phyloP scores from a whole-genome alignment of 2,797 vertebrate species.

The Trichosurus vulpecula region DNA sequence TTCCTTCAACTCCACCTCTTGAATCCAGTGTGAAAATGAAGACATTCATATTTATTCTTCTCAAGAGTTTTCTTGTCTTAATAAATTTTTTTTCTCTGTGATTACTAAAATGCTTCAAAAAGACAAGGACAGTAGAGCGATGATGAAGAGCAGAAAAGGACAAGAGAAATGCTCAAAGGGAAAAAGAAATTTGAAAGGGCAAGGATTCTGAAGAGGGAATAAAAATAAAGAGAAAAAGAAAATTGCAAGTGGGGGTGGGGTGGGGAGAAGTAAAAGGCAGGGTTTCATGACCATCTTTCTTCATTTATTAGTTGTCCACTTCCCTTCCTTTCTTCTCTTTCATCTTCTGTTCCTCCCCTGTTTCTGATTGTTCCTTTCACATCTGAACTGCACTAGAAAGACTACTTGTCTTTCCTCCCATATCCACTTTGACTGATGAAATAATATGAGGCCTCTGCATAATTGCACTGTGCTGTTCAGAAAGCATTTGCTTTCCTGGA shows the following conservation, averaged over 20 bases:
- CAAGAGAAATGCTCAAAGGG: neutral
- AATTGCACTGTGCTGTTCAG: conserved; percentile 61
- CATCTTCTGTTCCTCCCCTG: neutral
- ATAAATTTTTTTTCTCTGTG: neutral
- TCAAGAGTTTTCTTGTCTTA: conserved; percentile 49
- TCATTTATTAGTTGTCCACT: neutral
- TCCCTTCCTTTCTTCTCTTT: neutral
- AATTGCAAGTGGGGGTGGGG: neutral
- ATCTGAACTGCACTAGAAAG: conserved; percentile 58
- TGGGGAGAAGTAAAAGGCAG: rapidly evolving
- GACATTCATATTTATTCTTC: conserved; percentile 53
- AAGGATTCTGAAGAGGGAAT: neutral
- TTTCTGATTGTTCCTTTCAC: conserved; percentile 52
- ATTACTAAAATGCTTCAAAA: conserved; percentile 19
- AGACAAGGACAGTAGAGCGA: conserved; percentile 1
- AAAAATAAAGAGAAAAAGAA: neutral
- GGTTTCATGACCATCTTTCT: neutral
- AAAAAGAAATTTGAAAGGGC: neutral
- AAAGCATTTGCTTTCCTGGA: conserved; percentile 55
- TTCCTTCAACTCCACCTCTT: neutral
- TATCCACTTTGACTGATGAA: conserved; percentile 71
- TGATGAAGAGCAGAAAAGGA: neutral
- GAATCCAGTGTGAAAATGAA: conserved; percentile 38
- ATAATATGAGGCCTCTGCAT: conserved; percentile 49
- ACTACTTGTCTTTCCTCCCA: conserved; percentile 8